Evolutionary conservation across 2,888 invertebrate genomes (phyloP).

Genomic region (Thelaira solivaga): DNA sequence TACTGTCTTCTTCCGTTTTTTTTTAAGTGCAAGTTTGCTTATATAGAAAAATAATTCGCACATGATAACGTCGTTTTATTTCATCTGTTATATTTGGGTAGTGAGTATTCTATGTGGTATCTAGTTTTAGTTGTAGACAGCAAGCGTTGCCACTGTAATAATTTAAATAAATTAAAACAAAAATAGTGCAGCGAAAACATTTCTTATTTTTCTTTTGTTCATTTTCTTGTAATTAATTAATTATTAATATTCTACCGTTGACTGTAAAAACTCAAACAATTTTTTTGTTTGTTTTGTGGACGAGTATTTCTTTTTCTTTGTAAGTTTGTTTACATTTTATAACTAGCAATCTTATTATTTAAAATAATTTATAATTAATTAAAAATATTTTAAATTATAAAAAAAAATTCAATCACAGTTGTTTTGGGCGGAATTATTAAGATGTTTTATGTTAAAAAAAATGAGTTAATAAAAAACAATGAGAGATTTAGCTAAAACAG

Average conservation of each 20-base stretch:
- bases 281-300: conserved; percentile 10
- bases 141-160: too few species aligned
- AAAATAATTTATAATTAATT: conserved; percentile 54
- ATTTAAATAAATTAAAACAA: too few species aligned
- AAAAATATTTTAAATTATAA: conserved; percentile 55
- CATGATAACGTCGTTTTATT: too few species aligned
- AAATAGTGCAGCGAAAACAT: too few species aligned
- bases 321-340: conserved; percentile 56
- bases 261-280: conserved; percentile 30
- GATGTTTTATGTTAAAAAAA: conserved; percentile 52
- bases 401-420: conserved; percentile 74
- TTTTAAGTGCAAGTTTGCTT: too few species aligned
- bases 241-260: conserved; percentile 1
- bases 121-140: too few species aligned
- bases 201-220: too few species aligned
- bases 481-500: conserved; percentile 17
- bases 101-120: too few species aligned
- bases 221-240: too few species aligned
- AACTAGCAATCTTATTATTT: conserved; percentile 45
- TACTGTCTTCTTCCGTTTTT: too few species aligned
- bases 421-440: conserved; percentile 75
- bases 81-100: too few species aligned
- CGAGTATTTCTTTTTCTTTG: conserved; percentile 48
- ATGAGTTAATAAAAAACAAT: conserved; percentile 18
- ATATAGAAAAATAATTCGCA: too few species aligned